These are phyloP conservation scores for Amphibalanus amphitrite DNA, from an alignment of 1,140 invertebrate species.

Conservation along the genomic window DNA sequence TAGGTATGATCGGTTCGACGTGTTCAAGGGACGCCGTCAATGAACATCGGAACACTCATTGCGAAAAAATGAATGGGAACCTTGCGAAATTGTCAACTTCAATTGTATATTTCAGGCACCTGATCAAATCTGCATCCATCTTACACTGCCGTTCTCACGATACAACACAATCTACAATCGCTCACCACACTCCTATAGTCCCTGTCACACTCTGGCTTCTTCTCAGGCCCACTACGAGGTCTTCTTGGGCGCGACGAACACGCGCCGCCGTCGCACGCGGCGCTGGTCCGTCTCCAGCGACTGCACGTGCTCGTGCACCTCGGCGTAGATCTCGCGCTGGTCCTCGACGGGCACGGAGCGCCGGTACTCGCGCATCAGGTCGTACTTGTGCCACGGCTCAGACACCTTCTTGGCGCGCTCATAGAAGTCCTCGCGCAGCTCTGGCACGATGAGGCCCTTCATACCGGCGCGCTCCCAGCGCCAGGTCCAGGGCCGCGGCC, in stretches of 20 bases:
- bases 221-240: neutral
- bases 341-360: slow-evolving; percentile 73
- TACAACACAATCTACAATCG: too few species aligned
- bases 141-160: too few species aligned
- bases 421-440: slow-evolving; percentile 40
- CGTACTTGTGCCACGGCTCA: slow-evolving; percentile 75
- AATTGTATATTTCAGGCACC: too few species aligned
- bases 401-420: slow-evolving; percentile 35
- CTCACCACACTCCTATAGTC: too few species aligned
- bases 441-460: slow-evolving; percentile 47
- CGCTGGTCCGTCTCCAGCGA: slow-evolving; percentile 44
- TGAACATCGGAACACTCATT: too few species aligned
- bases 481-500: slow-evolving; percentile 65
- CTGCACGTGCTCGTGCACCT: slow-evolving; percentile 56
- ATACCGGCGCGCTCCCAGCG: slow-evolving; percentile 67
- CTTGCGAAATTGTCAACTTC: too few species aligned
- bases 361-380: slow-evolving; percentile 86
- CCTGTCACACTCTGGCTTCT: too few species aligned
- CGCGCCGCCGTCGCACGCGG: slow-evolving; percentile 37
- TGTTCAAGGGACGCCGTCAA: too few species aligned
- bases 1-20: too few species aligned
- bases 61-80: too few species aligned
- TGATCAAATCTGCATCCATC: too few species aligned
- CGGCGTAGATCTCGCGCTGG: slow-evolving; percentile 62
- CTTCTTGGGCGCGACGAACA: slow-evolving; percentile 3